Evolutionary conservation across 2,113 vertebrate genomes (phyloP), one percentile per base, ranked within the genome.

Genomic region (Mobula hypostoma): DNA sequence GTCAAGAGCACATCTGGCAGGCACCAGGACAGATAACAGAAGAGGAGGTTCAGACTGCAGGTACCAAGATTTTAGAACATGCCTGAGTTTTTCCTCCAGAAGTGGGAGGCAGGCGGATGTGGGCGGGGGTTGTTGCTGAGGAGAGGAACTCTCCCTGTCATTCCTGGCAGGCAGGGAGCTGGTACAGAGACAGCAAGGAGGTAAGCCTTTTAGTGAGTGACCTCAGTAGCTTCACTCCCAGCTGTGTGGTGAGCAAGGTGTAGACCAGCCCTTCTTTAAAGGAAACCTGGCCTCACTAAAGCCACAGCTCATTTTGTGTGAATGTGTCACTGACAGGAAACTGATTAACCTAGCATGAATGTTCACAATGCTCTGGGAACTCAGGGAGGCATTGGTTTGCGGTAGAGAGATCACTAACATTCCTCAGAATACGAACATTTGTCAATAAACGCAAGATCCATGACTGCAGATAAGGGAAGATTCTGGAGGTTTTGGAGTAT

Each of bases 31-130:
- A 92, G 97, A 96, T 94, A 95, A 96, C 63, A 96, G 96, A 95
- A 96, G 98, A 61, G 98, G 98, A 0, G 97, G 98, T 94, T 96
- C 97, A 0, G 98, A 98, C 96, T 97, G 98, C 97, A 98, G 98
- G 98, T 98, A 98, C 0, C 88, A 78, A 0, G 0, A 36, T 32
- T 0, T 56, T 0, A 58, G 17, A 92, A 92, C 32, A 7, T 36
- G 21, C 32, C 66, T 21, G 32, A n/a, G 9, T 63, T 19, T 8
- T 21, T 70, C n/a, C 88, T 92, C 70, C 61, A 27, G 90, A 27
- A 48, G 24, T 12, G 15, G 68, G 19, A 48, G 66, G 90, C 32
- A 91, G 70, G 68, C 66, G 24, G 36, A 5, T 24, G 19, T 74
- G 15, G 72, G 17, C 72, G 72, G 5, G 72, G 72, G 15, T 19